These are phyloP conservation scores for Antheraea mylitta DNA, from an alignment of 1,140 invertebrate genomes.

Conservation along the genomic window DNA sequence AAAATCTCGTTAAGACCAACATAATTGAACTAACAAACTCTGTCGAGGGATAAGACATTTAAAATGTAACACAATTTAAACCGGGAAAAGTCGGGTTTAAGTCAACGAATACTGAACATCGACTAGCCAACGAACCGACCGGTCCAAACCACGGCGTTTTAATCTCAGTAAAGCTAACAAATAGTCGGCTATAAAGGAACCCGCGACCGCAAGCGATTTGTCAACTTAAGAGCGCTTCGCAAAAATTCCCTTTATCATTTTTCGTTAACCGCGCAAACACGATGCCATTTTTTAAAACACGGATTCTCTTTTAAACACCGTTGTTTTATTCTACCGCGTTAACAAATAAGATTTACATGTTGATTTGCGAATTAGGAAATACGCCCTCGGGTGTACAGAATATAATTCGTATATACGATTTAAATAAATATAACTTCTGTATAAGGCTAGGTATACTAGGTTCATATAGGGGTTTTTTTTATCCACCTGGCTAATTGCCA, in stretches of 20 bases:
- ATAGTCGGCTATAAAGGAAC: constrained; percentile 21
- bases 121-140: background rate
- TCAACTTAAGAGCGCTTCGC: background rate
- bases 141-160: constrained; percentile 19
- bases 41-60: background rate
- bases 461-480: too few species aligned
- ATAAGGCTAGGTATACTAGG: too few species aligned
- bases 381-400: too few species aligned
- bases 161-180: constrained; percentile 29
- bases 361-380: background rate
- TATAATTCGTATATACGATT: too few species aligned
- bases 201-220: constrained; percentile 14
- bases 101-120: background rate
- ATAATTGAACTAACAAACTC: background rate
- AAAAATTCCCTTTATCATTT: constrained; percentile 9
- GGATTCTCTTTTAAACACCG: background rate
- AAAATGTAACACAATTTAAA: constrained; percentile 1
- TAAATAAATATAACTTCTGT: too few species aligned
- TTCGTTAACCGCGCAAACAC: constrained; percentile 7
- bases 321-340: background rate
- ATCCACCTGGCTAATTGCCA: too few species aligned
- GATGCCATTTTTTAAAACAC: background rate
- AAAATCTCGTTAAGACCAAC: background rate
- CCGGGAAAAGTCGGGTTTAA: background rate
- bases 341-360: background rate